Base-by-base conservation (phyloP, 2,113 vertebrate species). In the Antechinus stuartii region DNA sequence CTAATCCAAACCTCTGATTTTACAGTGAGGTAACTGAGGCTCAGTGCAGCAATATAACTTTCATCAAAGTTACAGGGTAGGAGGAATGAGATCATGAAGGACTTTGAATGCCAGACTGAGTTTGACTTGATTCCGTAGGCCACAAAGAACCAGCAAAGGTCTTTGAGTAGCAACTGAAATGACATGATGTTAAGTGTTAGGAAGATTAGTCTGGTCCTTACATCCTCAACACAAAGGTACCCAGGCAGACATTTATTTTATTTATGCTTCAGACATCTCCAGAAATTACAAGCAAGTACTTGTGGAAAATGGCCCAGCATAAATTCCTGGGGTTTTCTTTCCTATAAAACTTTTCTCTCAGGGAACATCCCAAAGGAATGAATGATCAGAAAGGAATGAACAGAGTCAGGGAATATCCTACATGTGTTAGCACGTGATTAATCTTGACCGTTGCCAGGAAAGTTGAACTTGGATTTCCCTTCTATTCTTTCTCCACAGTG, bases 381-480 rank as follows among this genome's bases (percentile, higher is more conserved):
- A 97, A 93, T 42, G 96, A 96, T 93, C 91, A 92, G 61, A 30
- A 89, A 97, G 95, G 98, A 97, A 97, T 98, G 96, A 95, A 90
- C 57, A 91, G 53, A 90, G 76, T 90, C 4, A 12, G 95, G 97
- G 96, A 97, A 97, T 84, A 84, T 95, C 95, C 95, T 97, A 53
- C 68, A 91, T 57, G 47, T 11, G 52, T 50, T 6, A 19, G 46
- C 52, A 55, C 4, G 90, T 98, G 96, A 95, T 96, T 94, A 35
- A 53, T 91, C 93, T 94, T 68, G 93, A 84, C 93, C 19, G 35
- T 26, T 26, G 94, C 90, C 93, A 53, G 94, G n/a, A 95, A 94
- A 95, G 90, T 27, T 90, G 35, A 35, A 2, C 30, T 93, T 93
- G 50, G n/a, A 92, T 93, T 95, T 91, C 47, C 14, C 89, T 96